phyloP scores from a whole-genome alignment of 2,113 vertebrate genomes.

The Corythoichthys intestinalis region DNA sequence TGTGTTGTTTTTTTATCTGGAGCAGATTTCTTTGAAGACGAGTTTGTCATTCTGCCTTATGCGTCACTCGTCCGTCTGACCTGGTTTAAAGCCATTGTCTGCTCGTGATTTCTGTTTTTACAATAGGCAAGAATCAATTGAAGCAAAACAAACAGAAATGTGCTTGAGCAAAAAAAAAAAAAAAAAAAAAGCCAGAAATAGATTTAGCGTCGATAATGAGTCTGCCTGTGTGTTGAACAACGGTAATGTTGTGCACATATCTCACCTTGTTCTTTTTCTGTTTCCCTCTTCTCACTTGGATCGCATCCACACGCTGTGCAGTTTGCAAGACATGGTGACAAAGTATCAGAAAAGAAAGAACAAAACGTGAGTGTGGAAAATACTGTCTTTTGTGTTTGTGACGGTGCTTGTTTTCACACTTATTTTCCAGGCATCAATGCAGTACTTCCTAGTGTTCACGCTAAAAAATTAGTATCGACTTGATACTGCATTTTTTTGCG shows the following conservation, averaged over 20 bases:
- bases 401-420: not conserved
- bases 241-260: constrained; percentile 28
- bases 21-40: constrained; percentile 25
- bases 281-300: constrained; percentile 16
- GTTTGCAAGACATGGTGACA: constrained; percentile 98
- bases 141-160: constrained; percentile 6
- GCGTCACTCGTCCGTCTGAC: constrained; percentile 18
- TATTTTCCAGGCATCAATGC: not conserved
- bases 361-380: constrained; percentile 89
- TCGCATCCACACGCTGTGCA: constrained; percentile 65
- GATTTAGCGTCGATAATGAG: constrained; percentile 23
- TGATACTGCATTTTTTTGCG: not conserved
- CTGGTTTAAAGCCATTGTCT: constrained; percentile 40
- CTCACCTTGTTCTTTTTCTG: constrained; percentile 39
- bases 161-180: not conserved
- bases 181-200: constrained; percentile 13
- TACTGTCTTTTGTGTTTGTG: constrained; percentile 1
- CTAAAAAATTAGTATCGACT: not conserved
- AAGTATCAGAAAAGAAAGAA: constrained; percentile 98
- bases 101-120: constrained; percentile 39
- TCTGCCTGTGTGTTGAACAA: constrained; percentile 22
- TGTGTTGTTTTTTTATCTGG: constrained; percentile 21
- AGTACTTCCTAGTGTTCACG: not conserved
- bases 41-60: constrained; percentile 16
- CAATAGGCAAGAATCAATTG: constrained; percentile 7